Evolutionary conservation across 2,888 invertebrate genomes (phyloP).

Genomic region (Acanthosepion pharaonis): DNA sequence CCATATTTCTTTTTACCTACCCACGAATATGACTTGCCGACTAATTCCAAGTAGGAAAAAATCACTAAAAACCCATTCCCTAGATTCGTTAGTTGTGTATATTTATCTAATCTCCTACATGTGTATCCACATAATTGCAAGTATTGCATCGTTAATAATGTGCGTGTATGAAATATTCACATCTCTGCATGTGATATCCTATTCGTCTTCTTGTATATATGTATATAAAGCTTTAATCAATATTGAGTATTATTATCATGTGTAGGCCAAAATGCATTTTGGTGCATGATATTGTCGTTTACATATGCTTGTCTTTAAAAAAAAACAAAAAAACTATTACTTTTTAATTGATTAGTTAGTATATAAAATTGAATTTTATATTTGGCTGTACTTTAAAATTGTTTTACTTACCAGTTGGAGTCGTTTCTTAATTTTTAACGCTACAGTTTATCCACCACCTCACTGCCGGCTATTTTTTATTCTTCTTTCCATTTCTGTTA

Average conservation of each 20-base stretch:
- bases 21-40: neutral
- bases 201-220: neutral
- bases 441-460: neutral
- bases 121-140: neutral
- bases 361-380: no score
- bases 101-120: neutral
- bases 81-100: neutral
- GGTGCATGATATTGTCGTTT: no score
- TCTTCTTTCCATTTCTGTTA: neutral
- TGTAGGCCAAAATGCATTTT: neutral
- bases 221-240: neutral
- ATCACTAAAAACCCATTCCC: neutral
- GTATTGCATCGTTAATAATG: neutral
- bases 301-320: neutral
- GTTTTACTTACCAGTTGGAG: neutral
- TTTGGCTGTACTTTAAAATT: neutral
- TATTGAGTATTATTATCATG: no score
- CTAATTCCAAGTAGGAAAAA: neutral
- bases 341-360: no score
- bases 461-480: neutral
- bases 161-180: neutral
- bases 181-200: no score
- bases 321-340: neutral
- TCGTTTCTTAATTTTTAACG: neutral
- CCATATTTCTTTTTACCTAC: neutral